Base-by-base conservation (phyloP, 1,140 invertebrate species). In the Meloidogyne chitwoodi region DNA sequence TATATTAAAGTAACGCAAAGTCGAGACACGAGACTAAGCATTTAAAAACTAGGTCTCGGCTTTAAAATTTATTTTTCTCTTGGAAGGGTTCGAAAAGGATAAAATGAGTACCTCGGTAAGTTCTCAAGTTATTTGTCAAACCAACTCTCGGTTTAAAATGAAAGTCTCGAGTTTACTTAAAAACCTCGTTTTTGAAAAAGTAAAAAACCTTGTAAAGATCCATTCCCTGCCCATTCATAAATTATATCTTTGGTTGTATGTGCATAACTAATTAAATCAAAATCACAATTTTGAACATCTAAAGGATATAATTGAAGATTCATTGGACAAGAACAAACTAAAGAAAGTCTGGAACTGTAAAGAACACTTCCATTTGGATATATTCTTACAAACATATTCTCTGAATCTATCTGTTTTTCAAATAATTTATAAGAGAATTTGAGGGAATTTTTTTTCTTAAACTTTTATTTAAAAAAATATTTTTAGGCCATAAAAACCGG, bases 201-300 rank as follows among this genome's bases (percentile, higher is more conserved):
- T 41, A n/a, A 63, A 62, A 72, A 19, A 77, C 31, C 56, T 34
- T 66, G 68, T 61, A 65, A 14, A 66, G 75, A 22, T 73, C 68
- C 29, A 38, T 68, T 62, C 2, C 38, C 44, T 11, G 26, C 64
- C 75, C 75, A 78, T 63, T 76, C 77, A 61, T 78, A 78, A 22
- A 79, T 77, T 38, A 79, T 79, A 63, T 79, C 78, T 22, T 69
- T 70, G 0, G 81, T 82, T 11, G 81, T 82, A 61, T 76, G 73
- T 12, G 81, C 81, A 75, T 82, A 82, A 68, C 82, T 84, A 68
- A 82, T 82, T 64, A 82, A 70, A 67, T 82, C 81, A 65, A 82
- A 82, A 56, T 82, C 81, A 71, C 81, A 82, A 44, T 81, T 44
- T 48, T 82, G 81, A 16, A 82, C 77, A 70, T 82, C 81, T 41